A percentile compares a stretch with the other conserved stretches of the same genome.
Conservation (phyloP, 2,888 invertebrate species). For the Dasypogon diadema region DNA sequence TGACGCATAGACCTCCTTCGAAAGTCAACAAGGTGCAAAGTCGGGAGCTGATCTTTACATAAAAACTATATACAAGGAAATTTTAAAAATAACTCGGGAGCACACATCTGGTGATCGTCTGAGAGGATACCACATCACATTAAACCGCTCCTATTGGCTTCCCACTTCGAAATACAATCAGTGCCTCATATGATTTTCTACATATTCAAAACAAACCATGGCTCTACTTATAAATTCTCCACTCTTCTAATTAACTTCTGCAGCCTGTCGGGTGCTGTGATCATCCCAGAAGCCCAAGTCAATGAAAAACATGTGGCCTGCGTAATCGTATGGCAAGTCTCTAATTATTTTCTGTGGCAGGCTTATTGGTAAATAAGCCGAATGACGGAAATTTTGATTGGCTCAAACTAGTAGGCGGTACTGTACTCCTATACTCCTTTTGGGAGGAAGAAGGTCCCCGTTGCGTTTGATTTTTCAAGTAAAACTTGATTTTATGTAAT, state of each 20-base stretch:
- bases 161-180: constrained; percentile 1
- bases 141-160: constrained; percentile 30
- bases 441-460: too few species aligned
- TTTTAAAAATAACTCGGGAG: constrained; percentile 28
- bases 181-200: neutral
- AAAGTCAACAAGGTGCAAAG: constrained; percentile 45
- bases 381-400: neutral
- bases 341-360: constrained; percentile 22
- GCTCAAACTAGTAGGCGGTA: neutral
- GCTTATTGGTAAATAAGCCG: constrained; percentile 33
- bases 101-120: constrained; percentile 16
- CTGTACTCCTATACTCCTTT: neutral
- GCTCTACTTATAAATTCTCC: neutral
- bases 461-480: too few species aligned
- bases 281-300: constrained; percentile 33
- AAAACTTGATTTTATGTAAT: too few species aligned
- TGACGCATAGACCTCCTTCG: constrained; percentile 35
- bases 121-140: neutral
- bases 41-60: constrained; percentile 13
- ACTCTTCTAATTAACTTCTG: constrained; percentile 41
- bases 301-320: constrained; percentile 21
- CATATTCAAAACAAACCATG: constrained; percentile 37
- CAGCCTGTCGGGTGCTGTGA: constrained; percentile 7
- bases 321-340: neutral
- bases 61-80: constrained; percentile 8